phyloP scores from a whole-genome alignment of 2,888 invertebrate genomes.

The Ferdinandea cuprea region DNA sequence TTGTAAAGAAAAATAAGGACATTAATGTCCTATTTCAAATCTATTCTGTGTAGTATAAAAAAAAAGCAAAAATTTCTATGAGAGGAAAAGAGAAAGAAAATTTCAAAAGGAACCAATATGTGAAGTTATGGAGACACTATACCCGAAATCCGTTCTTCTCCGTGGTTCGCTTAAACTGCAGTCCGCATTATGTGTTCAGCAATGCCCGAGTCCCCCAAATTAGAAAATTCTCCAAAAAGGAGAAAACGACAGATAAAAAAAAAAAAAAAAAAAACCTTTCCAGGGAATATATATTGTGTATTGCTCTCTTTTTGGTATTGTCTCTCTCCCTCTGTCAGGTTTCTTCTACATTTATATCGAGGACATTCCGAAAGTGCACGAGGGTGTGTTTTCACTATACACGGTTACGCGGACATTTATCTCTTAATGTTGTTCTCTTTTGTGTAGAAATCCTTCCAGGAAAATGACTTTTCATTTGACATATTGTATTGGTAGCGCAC shows the following conservation, averaged over 20 bases:
- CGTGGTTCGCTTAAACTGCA: conserved; percentile 84
- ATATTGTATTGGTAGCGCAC: conserved; percentile 42
- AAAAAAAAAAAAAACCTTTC: conserved; percentile 19
- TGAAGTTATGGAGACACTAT: conserved; percentile 69
- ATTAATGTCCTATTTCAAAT: conserved; percentile 10
- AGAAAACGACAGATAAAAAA: conserved; percentile 4
- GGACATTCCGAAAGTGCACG: conserved; percentile 57
- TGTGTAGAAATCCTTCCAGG: conserved; percentile 53
- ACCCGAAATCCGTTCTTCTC: conserved; percentile 83
- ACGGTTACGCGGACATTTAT: conserved; percentile 7
- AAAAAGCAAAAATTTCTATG: conserved; percentile 49
- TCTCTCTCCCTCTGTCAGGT: not conserved
- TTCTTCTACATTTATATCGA: not conserved
- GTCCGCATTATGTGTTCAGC: conserved; percentile 80
- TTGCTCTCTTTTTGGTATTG: conserved; percentile 16
- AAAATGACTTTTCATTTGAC: conserved; percentile 53
- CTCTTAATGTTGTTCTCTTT: conserved; percentile 40
- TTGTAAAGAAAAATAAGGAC: conserved; percentile 29
- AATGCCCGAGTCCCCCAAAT: conserved; percentile 80
- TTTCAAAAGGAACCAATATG: conserved; percentile 59
- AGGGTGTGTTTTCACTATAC: conserved; percentile 59
- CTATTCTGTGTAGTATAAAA: conserved; percentile 39
- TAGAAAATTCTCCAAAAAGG: conserved; percentile 77
- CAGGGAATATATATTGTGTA: conserved; percentile 37
- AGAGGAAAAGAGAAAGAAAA: conserved; percentile 68